Evolutionary conservation across 2,888 invertebrate species (phyloP).

Genomic region (Callimorpha dominula): DNA sequence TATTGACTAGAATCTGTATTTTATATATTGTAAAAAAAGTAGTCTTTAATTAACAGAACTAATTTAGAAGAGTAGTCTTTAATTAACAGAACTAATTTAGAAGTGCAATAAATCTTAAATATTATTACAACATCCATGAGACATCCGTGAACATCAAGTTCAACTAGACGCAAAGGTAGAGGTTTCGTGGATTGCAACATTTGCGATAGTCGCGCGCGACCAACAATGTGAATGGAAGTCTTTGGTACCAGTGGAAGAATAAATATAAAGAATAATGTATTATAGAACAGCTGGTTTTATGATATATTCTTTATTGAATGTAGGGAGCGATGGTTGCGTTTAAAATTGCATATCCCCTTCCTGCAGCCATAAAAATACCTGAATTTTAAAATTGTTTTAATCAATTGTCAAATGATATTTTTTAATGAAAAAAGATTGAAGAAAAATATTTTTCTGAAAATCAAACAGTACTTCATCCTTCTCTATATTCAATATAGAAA

Average conservation of each 20-base stretch:
- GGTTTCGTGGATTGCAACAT: background rate
- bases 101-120: slow-evolving; percentile 1
- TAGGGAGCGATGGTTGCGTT: background rate
- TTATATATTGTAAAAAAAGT: too few species aligned
- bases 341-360: background rate
- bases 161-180: background rate
- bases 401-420: background rate
- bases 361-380: background rate
- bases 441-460: background rate
- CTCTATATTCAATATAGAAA: background rate
- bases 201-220: background rate
- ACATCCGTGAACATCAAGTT: background rate
- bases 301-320: background rate
- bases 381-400: background rate
- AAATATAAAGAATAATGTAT: too few species aligned
- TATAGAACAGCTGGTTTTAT: background rate
- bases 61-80: too few species aligned
- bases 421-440: background rate
- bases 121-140: background rate
- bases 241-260: background rate
- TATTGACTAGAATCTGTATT: background rate
- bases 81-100: background rate
- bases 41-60: too few species aligned
- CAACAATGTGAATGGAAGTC: background rate
- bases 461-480: too few species aligned